Conservation (phyloP, 2,113 vertebrate species). For the Naja naja region DNA sequence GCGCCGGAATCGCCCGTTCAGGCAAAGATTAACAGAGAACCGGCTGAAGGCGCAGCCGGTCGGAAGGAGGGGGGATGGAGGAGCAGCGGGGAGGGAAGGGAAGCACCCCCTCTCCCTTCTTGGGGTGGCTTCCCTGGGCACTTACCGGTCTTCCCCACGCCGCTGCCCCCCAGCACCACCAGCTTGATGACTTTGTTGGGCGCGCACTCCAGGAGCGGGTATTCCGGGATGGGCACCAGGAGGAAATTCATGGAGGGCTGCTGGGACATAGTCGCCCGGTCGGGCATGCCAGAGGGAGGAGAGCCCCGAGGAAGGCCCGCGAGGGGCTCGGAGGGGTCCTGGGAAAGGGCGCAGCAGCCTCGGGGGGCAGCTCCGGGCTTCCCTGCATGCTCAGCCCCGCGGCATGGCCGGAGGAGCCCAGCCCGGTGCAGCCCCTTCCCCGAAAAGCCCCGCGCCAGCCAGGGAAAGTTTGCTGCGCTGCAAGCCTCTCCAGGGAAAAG, state of each 20-base stretch:
- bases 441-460: not conserved
- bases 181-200: constrained; percentile 89
- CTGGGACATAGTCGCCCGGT: constrained; percentile 79
- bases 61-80: not conserved
- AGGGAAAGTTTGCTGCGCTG: no score
- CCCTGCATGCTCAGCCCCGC: constrained; percentile 19
- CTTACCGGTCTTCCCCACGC: constrained; percentile 90
- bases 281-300: constrained; percentile 66
- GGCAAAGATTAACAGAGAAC: not conserved
- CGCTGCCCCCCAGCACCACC: constrained; percentile 85
- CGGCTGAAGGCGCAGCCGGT: not conserved
- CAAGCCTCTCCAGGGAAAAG: constrained; percentile 12
- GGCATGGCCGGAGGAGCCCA: not conserved
- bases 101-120: not conserved
- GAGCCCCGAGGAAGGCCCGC: not conserved
- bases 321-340: not conserved
- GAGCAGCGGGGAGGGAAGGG: not conserved
- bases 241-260: constrained; percentile 82
- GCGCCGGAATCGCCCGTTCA: rapidly evolving
- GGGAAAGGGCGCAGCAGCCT: not conserved
- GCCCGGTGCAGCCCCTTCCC: constrained; percentile 3
- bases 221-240: constrained; percentile 89
- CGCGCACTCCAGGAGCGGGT: constrained; percentile 78
- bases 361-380: not conserved
- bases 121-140: rapidly evolving